Conservation (phyloP, 2,113 vertebrate genomes). For the Spea multiplicata region DNA sequence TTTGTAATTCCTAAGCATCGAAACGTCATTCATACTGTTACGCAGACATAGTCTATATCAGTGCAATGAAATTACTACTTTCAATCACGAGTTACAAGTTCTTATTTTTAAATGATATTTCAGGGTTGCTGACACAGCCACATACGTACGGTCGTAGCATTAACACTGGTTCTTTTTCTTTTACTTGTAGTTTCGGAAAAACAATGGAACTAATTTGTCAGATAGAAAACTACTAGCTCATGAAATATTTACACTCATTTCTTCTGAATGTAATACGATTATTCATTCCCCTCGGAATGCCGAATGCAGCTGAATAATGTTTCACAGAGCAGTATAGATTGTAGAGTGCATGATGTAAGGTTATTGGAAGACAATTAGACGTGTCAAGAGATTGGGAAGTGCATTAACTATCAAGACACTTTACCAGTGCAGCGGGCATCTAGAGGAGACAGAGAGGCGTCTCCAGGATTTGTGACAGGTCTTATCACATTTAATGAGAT, state of each 20-base stretch:
- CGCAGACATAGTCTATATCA: neutral
- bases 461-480: constrained; percentile 18
- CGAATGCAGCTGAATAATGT: constrained; percentile 26
- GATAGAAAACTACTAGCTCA: constrained; percentile 38
- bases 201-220: constrained; percentile 9
- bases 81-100: constrained; percentile 17
- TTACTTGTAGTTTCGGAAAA: constrained; percentile 22
- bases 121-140: constrained; percentile 31
- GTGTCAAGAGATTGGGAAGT: constrained; percentile 39
- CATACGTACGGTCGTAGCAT: neutral
- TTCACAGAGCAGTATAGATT: constrained; percentile 5
- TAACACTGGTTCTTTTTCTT: constrained; percentile 3
- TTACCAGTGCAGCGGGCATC: constrained; percentile 15
- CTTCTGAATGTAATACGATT: constrained; percentile 30
- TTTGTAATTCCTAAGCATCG: too few species aligned
- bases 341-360: constrained; percentile 42
- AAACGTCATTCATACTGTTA: too few species aligned
- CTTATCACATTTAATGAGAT: constrained; percentile 38
- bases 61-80: constrained; percentile 28
- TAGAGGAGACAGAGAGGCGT: constrained; percentile 40
- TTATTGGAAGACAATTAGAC: constrained; percentile 7
- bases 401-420: constrained; percentile 33
- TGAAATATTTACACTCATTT: constrained; percentile 42
- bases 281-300: constrained; percentile 32
- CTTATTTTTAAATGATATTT: constrained; percentile 21